phyloP scores from a whole-genome alignment of 2,113 vertebrate species.

The Perca fluviatilis region DNA sequence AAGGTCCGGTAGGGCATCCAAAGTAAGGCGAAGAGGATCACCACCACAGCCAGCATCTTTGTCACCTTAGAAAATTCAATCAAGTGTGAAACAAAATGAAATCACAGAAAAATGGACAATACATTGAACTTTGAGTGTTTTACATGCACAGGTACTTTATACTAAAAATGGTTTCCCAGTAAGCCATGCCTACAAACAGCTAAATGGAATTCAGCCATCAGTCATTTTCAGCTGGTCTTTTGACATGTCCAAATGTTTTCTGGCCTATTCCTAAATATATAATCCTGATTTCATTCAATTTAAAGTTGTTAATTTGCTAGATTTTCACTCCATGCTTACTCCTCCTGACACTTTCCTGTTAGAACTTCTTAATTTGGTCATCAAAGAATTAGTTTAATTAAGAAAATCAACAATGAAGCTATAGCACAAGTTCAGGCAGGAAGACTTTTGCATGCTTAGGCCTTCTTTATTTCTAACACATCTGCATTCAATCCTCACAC shows the following conservation, averaged over 20 bases:
- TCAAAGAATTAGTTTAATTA: background rate
- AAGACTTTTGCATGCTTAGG: too few species aligned
- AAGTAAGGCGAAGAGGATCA: constrained; percentile 93
- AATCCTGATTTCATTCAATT: background rate
- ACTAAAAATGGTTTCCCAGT: too few species aligned
- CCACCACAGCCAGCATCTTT: constrained; percentile 98
- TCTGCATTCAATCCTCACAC: too few species aligned
- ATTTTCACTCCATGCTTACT: background rate
- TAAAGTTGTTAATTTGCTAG: background rate
- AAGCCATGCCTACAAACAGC: too few species aligned
- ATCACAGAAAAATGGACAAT: background rate
- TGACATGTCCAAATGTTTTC: too few species aligned
- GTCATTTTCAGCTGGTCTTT: too few species aligned
- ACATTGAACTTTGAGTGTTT: background rate
- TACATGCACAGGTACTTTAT: background rate
- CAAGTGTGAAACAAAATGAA: background rate
- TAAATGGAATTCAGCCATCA: too few species aligned
- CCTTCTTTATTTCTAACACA: too few species aligned
- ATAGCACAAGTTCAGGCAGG: too few species aligned
- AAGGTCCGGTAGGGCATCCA: constrained; percentile 99
- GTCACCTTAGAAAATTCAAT: constrained; percentile 87
- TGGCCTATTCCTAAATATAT: too few species aligned
- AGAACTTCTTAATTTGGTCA: background rate
- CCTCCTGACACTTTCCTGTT: background rate
- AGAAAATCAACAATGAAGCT: background rate